Conservation (phyloP, 2,888 invertebrate species). For the Rhyacophila evoluta region DNA sequence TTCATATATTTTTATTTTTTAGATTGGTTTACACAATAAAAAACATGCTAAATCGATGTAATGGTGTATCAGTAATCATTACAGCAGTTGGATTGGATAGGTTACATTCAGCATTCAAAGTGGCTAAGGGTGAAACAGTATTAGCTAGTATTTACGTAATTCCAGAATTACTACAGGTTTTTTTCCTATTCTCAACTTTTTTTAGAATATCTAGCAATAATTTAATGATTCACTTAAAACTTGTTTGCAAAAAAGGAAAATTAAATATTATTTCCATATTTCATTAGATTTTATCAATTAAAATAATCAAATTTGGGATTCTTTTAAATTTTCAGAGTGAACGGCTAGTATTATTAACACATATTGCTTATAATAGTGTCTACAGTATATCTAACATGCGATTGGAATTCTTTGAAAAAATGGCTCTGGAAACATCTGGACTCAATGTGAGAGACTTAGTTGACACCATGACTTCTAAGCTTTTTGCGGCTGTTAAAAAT, state of each 20-base stretch:
- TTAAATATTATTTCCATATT: too few species aligned
- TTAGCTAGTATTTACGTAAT: slow-evolving; percentile 65
- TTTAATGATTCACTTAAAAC: too few species aligned
- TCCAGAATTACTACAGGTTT: slow-evolving; percentile 63
- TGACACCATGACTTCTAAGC: slow-evolving; percentile 77
- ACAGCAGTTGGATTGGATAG: slow-evolving; percentile 62
- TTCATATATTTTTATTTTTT: too few species aligned
- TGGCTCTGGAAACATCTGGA: slow-evolving; percentile 79
- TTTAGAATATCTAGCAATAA: too few species aligned
- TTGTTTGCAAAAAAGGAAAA: too few species aligned
- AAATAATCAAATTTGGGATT: neutral
- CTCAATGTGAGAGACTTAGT: slow-evolving; percentile 78
- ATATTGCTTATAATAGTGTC: slow-evolving; percentile 69
- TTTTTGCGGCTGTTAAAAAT: slow-evolving; percentile 79
- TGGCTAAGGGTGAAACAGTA: slow-evolving; percentile 64
- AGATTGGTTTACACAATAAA: slow-evolving; percentile 65
- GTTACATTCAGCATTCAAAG: slow-evolving; percentile 62
- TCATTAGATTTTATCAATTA: neutral
- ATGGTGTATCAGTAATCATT: slow-evolving; percentile 65
- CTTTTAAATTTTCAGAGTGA: slow-evolving; percentile 67
- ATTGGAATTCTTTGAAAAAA: slow-evolving; percentile 71
- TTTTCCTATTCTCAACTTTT: neutral
- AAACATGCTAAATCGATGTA: slow-evolving; percentile 61
- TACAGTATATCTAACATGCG: slow-evolving; percentile 65
- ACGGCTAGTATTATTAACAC: slow-evolving; percentile 73